Percentiles rank a stretch among this genome's conserved stretches.
Conservation (phyloP, 1,140 invertebrate species). For the Drosophila auraria region DNA sequence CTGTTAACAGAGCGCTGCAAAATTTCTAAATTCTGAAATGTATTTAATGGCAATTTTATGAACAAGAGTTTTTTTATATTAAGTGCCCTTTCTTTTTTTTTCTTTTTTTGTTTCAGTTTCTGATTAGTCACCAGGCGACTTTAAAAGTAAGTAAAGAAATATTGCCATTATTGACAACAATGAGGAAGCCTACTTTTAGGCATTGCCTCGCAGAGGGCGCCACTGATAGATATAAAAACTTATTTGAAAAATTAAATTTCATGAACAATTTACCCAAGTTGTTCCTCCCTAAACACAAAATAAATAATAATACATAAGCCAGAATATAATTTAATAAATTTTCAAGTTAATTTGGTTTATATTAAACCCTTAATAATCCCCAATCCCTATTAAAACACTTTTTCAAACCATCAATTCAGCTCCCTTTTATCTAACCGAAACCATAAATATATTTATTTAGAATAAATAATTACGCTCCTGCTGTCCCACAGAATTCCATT, state of each 20-base stretch:
- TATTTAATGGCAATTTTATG: not conserved
- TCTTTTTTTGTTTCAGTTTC: fast-evolving
- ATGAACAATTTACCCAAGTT: not conserved
- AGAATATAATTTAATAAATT: not conserved
- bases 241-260: not conserved
- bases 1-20: no score
- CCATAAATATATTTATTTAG: conserved; percentile 17
- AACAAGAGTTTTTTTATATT: not conserved
- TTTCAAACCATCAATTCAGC: not conserved
- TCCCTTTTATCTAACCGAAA: not conserved
- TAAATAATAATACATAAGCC: not conserved
- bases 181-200: conserved; percentile 28
- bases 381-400: not conserved
- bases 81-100: fast-evolving
- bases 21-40: not conserved
- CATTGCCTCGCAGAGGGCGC: conserved; percentile 1
- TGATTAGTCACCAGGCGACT: not conserved
- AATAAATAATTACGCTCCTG: conserved; percentile 28
- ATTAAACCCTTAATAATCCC: not conserved
- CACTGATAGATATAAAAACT: not conserved
- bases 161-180: no score
- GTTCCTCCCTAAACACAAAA: not conserved
- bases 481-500: conserved; percentile 50
- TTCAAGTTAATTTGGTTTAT: no score
- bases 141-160: not conserved